Percentiles rank a stretch among this genome's conserved stretches.
Evolutionary conservation across 1,140 invertebrate species (phyloP).

Genomic region (Dendrolimus punctatus): DNA sequence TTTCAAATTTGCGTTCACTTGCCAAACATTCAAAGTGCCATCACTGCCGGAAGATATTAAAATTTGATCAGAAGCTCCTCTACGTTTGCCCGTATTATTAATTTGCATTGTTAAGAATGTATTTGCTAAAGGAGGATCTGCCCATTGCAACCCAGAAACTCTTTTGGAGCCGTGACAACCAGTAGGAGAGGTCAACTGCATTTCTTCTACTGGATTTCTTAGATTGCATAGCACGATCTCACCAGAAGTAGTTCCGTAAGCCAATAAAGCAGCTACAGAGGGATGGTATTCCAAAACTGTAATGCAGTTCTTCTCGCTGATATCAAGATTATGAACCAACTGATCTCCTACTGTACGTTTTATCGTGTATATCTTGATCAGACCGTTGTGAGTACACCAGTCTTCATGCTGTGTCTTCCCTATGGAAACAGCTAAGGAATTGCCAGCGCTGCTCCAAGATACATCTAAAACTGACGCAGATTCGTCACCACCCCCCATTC

Average conservation of each 20-base stretch:
- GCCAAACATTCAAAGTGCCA: constrained; percentile 48
- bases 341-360: constrained; percentile 37
- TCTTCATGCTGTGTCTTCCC: constrained; percentile 40
- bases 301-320: constrained; percentile 49
- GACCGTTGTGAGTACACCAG: constrained; percentile 46
- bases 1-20: constrained; percentile 34
- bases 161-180: constrained; percentile 39
- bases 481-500: constrained; percentile 37
- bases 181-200: constrained; percentile 34
- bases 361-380: constrained; percentile 41
- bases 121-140: constrained; percentile 38
- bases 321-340: constrained; percentile 37
- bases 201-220: constrained; percentile 27
- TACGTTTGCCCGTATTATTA: constrained; percentile 37
- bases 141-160: constrained; percentile 41
- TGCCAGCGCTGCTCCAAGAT: constrained; percentile 50
- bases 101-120: constrained; percentile 41
- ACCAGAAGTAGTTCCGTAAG: constrained; percentile 48
- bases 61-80: constrained; percentile 46
- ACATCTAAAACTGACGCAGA: constrained; percentile 30
- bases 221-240: constrained; percentile 50
- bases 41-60: constrained; percentile 43
- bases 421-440: constrained; percentile 44
- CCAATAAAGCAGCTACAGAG: constrained; percentile 37
- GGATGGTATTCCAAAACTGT: constrained; percentile 49